These are phyloP conservation scores for Sphecodes monilicornis DNA, from an alignment of 2,888 invertebrate genomes.

Conservation along the genomic window DNA sequence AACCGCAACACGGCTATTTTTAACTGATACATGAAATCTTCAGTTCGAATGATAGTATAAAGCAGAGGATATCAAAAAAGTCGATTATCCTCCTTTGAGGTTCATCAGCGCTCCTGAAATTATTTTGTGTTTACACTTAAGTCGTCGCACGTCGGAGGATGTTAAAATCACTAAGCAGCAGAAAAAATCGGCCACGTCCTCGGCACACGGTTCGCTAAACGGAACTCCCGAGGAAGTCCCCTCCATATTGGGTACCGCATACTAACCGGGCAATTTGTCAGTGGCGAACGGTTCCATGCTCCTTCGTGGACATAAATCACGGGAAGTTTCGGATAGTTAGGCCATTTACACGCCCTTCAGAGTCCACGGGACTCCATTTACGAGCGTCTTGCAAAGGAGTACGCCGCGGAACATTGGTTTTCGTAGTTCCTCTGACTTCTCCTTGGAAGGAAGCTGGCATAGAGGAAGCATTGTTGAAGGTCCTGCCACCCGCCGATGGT, in stretches of 20 bases:
- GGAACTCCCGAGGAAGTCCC: constrained; percentile 7
- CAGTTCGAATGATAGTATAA: background rate
- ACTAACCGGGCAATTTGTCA: constrained; percentile 76
- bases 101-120: background rate
- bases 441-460: constrained; percentile 18
- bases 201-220: background rate
- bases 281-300: constrained; percentile 62
- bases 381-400: constrained; percentile 44
- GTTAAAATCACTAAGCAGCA: background rate
- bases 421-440: constrained; percentile 54
- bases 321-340: constrained; percentile 60
- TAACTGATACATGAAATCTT: background rate
- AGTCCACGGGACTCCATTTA: constrained; percentile 62
- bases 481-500: constrained; percentile 67
- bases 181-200: constrained; percentile 6
- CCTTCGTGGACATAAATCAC: constrained; percentile 76
- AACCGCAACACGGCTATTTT: background rate
- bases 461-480: constrained; percentile 22
- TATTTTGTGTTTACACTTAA: background rate
- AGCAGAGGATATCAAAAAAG: background rate
- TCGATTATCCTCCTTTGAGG: background rate
- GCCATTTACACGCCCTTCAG: constrained; percentile 75
- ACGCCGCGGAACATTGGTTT: constrained; percentile 39
- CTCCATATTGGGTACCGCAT: constrained; percentile 25
- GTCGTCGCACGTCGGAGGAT: background rate